Base-by-base conservation (phyloP, 2,888 invertebrate genomes). In the Caenorhabditis zanzibari region DNA sequence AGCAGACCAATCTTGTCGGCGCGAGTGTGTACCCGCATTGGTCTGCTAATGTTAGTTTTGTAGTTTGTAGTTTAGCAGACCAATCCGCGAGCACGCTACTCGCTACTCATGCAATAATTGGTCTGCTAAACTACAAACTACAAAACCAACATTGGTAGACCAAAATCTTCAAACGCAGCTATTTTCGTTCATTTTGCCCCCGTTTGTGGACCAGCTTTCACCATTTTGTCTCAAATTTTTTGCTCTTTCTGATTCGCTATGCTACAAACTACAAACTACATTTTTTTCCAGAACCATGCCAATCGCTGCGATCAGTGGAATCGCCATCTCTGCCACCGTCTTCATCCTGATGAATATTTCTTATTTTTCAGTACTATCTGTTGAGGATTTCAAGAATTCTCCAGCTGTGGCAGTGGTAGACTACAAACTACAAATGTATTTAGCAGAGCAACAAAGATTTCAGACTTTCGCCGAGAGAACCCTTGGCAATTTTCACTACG, bases 281-380 rank as follows among this genome's bases (percentile, higher is more conserved):
- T 22, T 3, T 19, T 52, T 28, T 64, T 87, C 38, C 74, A 90
- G 90, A 74, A 91, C 88, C 2, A 58, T 91, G 10, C 91, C 91
- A 7, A 85, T 91, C 32, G 89, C 90, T 4, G 90, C 89, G 3
- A 80, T 90, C 54, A 79, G 86, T 64, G 90, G 91, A 28, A 90
- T 91, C 10, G 68, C 59, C 2, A 87, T 90, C 14, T 87, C 91
- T 1, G 89, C 89, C 0, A 47, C 83, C 7, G 86, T 97, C 79
- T 97, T 97, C 93, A 96, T 96, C 64, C 93, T 96, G 91, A 96
- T 96, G 10, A 97, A 97, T 93, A 94, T 96, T 88, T 96, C 97
- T 47, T 97, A 97, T 93, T 96, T 97, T 93, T 95, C 96, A 0
- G 96, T 96, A 22, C 94, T 97, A 26, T 94, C 95, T 9, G 95